Evolutionary conservation across 2,888 invertebrate genomes (phyloP), one percentile per base, ranked within the genome.

Genomic region (Lepidocyrtinus sp.): DNA sequence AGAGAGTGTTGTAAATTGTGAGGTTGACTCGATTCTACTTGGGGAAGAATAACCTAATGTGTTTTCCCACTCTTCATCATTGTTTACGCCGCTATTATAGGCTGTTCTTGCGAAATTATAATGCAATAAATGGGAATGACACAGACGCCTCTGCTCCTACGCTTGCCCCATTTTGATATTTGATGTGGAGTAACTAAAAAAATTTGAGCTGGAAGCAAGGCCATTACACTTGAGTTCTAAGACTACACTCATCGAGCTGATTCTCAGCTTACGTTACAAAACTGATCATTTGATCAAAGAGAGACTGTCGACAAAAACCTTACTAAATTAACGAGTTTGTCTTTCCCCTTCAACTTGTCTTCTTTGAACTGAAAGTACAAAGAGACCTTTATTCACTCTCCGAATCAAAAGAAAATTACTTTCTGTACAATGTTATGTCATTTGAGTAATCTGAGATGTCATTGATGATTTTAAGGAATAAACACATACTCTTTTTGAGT

Each of bases 41-140:
- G 36, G 12, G 36, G 36, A 62, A 19, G 62, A 64, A 74, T 65
- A 65, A 59, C n/a, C 55, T 65, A 74, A 65, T 74, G 74, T 17
- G 46, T 46, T 73, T 62, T 27, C 64, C 46, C 9, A 36, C 1
- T 19, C 36, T 22, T 59, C 74, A 26, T 65, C 36, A 36, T 36
- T 36, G 36, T 36, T 36, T 36, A 36, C 36, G 36, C 36, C 12
- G 12, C 12, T 36, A 36, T 12, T 36, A 36, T 36, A 12, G 12
- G 36, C 36, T 36, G 12, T 36, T 36, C 36, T 36, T 36, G 12
- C 12, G 36, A 36, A 36, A 36, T 36, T 36, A 36, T 36, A 36
- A 36, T 36, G 36, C 36, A 36, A 36, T 36, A 36, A 36, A 36
- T 36, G 36, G 36, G 5, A 36, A 36, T 36, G 36, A 36, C 36